A percentile compares a stretch with the other conserved stretches of the same genome.
Conservation (phyloP, 92 coral and sea anemone genomes). For the Epizoanthus fatuus region DNA sequence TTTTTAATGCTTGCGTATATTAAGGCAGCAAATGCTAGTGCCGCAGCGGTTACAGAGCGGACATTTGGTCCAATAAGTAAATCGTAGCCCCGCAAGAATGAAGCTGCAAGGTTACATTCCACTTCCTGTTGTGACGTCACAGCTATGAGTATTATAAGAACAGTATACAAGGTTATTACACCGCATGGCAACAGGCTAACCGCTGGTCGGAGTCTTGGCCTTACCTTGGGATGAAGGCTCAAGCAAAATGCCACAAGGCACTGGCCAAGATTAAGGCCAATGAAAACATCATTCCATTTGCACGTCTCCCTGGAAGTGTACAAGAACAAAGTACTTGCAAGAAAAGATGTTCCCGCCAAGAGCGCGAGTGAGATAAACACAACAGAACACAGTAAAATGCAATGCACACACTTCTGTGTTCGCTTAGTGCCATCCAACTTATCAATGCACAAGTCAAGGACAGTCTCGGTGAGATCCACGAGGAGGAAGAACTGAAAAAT, state of each 20-base stretch:
- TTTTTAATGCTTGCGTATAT: slow-evolving; percentile 35
- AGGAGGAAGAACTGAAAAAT: slow-evolving; percentile 53
- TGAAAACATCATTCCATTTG: slow-evolving; percentile 55
- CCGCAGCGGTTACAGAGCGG: slow-evolving; percentile 24
- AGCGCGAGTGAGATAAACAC: slow-evolving; percentile 25
- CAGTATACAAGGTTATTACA: slow-evolving; percentile 35
- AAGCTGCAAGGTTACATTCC: slow-evolving; percentile 44
- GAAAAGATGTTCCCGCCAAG: slow-evolving; percentile 35
- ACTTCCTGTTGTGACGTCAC: slow-evolving; percentile 43
- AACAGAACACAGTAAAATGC: neutral
- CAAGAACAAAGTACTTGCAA: slow-evolving; percentile 29
- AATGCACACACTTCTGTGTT: neutral
- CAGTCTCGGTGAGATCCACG: slow-evolving; percentile 45
- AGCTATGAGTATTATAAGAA: slow-evolving; percentile 31
- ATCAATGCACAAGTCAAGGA: neutral
- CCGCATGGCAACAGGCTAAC: slow-evolving; percentile 57
- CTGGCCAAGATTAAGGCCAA: slow-evolving; percentile 39
- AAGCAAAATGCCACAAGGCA: slow-evolving; percentile 50
- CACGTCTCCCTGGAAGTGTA: slow-evolving; percentile 46
- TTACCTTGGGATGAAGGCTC: slow-evolving; percentile 53
- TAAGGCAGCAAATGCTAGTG: slow-evolving; percentile 15
- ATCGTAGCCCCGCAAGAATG: slow-evolving; percentile 30
- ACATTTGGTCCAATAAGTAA: slow-evolving; percentile 36
- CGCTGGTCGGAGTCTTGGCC: slow-evolving; percentile 53
- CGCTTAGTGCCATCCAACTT: neutral